Conservation (phyloP, 2,888 invertebrate genomes). For the Polydrusus tereticollis region DNA sequence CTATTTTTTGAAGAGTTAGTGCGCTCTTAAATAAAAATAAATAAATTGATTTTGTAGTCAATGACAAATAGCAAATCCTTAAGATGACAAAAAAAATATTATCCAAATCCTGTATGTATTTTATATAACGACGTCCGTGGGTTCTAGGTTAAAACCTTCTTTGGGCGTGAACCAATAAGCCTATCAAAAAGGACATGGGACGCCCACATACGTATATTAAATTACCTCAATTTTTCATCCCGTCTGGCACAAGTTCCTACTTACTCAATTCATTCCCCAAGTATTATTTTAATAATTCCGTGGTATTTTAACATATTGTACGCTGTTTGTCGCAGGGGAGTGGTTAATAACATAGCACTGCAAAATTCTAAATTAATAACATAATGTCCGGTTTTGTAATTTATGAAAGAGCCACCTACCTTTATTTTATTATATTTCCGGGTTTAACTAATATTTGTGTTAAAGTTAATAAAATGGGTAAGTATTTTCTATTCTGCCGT, state of each 20-base stretch:
- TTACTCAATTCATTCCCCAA: not conserved
- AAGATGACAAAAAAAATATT: not conserved
- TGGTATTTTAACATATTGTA: slow-evolving; percentile 9
- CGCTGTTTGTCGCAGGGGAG: not conserved
- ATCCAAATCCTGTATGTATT: not conserved
- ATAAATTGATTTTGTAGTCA: no score
- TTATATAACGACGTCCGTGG: not conserved
- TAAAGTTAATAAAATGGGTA: no score
- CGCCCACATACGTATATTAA: not conserved
- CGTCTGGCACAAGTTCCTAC: not conserved
- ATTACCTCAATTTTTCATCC: slow-evolving; percentile 9
- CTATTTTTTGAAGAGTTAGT: no score
- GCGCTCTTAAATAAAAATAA: no score
- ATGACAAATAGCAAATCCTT: no score
- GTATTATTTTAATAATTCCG: slow-evolving; percentile 9
- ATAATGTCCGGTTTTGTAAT: not conserved
- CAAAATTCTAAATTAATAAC: slow-evolving; percentile 4
- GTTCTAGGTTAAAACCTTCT: not conserved
- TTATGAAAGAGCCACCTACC: not conserved
- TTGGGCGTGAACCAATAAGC: not conserved
- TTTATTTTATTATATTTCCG: no score
- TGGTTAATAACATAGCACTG: not conserved
- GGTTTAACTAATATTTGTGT: no score
- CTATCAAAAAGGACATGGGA: not conserved
- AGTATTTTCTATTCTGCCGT: no score